Base-by-base conservation (phyloP, 2,888 invertebrate genomes). In the Hypomecis atomaria region DNA sequence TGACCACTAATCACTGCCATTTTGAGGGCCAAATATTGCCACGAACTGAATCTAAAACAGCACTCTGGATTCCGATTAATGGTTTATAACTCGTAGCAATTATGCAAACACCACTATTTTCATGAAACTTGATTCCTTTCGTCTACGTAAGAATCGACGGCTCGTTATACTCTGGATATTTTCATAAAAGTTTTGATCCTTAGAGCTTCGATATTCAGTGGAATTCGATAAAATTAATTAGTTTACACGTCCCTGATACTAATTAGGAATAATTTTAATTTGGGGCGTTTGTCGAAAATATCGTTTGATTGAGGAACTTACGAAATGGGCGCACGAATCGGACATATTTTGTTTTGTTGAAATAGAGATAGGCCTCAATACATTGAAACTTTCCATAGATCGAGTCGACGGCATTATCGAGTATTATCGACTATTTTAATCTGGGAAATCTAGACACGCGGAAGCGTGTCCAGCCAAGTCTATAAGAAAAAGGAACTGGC, bases 301-400 rank as follows among this genome's bases (percentile, higher is more conserved):
- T 86, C 86, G 84, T 86, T 71, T 81, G 81, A 83, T 83, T 84
- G 84, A 87, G 87, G 89, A 92, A 90, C 90, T 92, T 92, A 90
- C 88, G 91, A 92, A 92, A 92, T 90, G 91, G 90, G 89, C 88
- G 88, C 88, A 92, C 88, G 88, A 89, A 90, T 91, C 91, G 87
- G 92, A 92, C 92, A 93, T 93, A 53, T 59, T 59, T 93, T 93
- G 92, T 93, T 93, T 91, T 91, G 90, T 92, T 89, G 84, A 86
- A 83, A 85, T 77, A 75, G 72, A 62, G 73, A 64, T 69, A 64
- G 62, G 64, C 77, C 76, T 79, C 23, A 23, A 76, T 78, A 81
- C 78, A 78, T 80, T 33, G 64, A 52, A 13, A n/a, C 8, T 23
- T 33, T 49, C 48, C 13, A 38, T 9, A 13, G 34, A 8, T 45